Conservation (phyloP, 2,113 vertebrate genomes). For the Bostrychus sinensis region DNA sequence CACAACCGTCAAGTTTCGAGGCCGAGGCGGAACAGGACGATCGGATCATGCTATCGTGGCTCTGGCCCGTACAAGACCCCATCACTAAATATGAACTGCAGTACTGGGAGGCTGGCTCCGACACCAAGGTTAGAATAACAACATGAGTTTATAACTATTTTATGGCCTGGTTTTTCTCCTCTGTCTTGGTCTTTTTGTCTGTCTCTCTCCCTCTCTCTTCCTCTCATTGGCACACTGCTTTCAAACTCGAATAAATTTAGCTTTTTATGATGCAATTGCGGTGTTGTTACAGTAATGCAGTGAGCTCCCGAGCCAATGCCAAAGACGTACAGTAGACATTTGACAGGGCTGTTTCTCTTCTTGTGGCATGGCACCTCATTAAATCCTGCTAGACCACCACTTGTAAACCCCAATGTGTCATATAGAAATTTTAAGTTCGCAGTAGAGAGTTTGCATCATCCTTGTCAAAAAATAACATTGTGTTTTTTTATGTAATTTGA, state of each 20-base stretch:
- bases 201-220: background rate
- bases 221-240: background rate
- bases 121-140: slow-evolving; percentile 83
- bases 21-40: slow-evolving; percentile 93
- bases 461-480: background rate
- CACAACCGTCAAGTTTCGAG: slow-evolving; percentile 92
- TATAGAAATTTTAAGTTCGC: background rate
- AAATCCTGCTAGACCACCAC: slow-evolving; percentile 33
- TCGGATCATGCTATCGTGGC: slow-evolving; percentile 88
- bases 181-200: background rate
- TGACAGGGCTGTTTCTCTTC: slow-evolving; percentile 23
- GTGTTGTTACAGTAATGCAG: slow-evolving; percentile 38
- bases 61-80: slow-evolving; percentile 90
- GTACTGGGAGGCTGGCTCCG: slow-evolving; percentile 87
- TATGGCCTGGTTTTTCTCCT: slow-evolving; percentile 17
- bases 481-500: background rate
- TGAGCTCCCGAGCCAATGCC: slow-evolving; percentile 35
- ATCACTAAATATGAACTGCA: slow-evolving; percentile 91
- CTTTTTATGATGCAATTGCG: slow-evolving; percentile 51
- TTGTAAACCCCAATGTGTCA: slow-evolving; percentile 24
- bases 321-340: slow-evolving; percentile 31
- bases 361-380: slow-evolving; percentile 16
- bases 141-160: slow-evolving; percentile 13
- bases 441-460: background rate
- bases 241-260: slow-evolving; percentile 32